phyloP scores from a whole-genome alignment of 2,888 invertebrate genomes.

The Calameuta pallipes region DNA sequence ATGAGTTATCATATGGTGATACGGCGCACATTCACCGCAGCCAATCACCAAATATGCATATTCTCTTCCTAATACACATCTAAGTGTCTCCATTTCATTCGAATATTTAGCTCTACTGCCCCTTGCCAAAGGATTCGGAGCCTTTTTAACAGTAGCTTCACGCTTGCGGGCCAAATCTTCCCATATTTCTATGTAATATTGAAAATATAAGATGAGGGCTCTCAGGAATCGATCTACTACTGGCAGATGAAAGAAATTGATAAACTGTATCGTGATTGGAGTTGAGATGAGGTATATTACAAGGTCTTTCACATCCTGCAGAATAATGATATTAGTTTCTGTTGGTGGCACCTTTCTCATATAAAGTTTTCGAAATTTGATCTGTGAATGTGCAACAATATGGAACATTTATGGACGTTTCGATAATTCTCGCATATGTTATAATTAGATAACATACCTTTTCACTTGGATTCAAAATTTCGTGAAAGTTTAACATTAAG shows the following conservation, averaged over 20 bases:
- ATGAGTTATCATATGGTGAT: constrained; percentile 71
- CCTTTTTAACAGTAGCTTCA: constrained; percentile 61
- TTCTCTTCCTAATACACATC: constrained; percentile 72
- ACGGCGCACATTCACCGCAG: constrained; percentile 48
- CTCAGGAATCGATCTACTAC: constrained; percentile 74
- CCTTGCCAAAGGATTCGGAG: constrained; percentile 52
- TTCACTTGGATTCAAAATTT: constrained; percentile 49
- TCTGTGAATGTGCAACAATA: constrained; percentile 59
- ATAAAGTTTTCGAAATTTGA: constrained; percentile 71
- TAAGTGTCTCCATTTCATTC: constrained; percentile 71
- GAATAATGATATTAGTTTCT: constrained; percentile 71
- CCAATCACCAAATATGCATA: constrained; percentile 73
- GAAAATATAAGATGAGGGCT: constrained; percentile 73
- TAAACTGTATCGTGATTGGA: constrained; percentile 71
- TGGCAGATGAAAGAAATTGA: constrained; percentile 71
- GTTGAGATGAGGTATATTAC: constrained; percentile 69
- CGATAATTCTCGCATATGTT: background rate
- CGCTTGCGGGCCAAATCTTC: constrained; percentile 70
- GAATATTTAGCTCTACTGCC: constrained; percentile 46
- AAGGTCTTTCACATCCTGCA: constrained; percentile 73
- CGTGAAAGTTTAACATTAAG: constrained; percentile 50
- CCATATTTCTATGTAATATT: constrained; percentile 74
- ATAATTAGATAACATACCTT: constrained; percentile 41
- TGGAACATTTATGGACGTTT: background rate
- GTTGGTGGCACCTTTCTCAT: constrained; percentile 70